Evolutionary conservation across 2,797 vertebrate species (phyloP), one percentile per base, ranked within the genome.

Genomic region (Tamandua tetradactyla): DNA sequence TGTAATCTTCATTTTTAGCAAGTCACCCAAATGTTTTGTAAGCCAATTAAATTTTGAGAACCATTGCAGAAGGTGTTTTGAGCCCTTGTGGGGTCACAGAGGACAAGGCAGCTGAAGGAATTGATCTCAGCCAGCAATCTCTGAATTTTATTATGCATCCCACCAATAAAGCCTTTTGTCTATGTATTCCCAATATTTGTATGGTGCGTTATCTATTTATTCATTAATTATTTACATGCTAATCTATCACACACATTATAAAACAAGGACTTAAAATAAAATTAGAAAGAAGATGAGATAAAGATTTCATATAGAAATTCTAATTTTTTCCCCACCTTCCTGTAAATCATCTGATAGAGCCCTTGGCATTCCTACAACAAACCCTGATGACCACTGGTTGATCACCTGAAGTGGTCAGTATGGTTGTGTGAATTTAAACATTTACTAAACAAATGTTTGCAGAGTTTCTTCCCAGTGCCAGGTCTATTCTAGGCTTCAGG

Each of bases 211-310:
- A n/a, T 57, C 57, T 76, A 74, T 87, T 40, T 76, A 89, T 68
- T 92, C 55, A 37, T 76, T 91, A 84, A 89, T 89, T 91, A 81
- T 40, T 75, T 84, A 79, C 8, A 75, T 52, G 7, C 10, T 85
- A 74, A 90, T 49, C 35, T 61, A 49, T 64, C 35, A 81, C n/a
- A 18, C 25, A 27, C 1, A 87, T 72, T 74, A 71, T 81, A 80
- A 86, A 84, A 82, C 44, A 81, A 92, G 74, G 5, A 88, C 20
- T 1, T 18, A 55, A 55, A 55, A 55, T 55, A 74, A 94, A 66
- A 25, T 13, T 62, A 0, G 52, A 55, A 35, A 93, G 82, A 94
- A 83, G 25, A 59, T 74, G 35, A 85, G 18, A 66, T 85, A 79
- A 59, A 59, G 64, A 42, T 27, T 79, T 74, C 27, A 42, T 37